Conservation (phyloP, 2,888 invertebrate genomes). For the Julus scanicus region DNA sequence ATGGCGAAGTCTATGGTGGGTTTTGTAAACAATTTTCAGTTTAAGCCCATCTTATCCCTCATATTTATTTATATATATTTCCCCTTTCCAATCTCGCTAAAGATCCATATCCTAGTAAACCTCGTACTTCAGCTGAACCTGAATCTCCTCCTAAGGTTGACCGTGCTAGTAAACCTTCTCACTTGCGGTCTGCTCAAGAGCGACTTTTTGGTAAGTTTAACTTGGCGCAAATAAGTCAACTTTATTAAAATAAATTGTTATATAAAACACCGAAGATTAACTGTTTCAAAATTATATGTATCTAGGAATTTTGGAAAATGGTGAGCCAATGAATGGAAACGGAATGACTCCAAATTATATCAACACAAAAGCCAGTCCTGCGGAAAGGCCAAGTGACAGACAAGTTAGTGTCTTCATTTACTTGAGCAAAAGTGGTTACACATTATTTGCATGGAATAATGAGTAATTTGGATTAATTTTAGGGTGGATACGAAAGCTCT, state of each 20-base stretch:
- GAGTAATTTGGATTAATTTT: slow-evolving; percentile 55
- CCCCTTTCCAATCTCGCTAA: background rate
- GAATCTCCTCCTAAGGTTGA: slow-evolving; percentile 88
- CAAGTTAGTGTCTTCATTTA: slow-evolving; percentile 62
- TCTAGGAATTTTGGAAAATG: slow-evolving; percentile 58
- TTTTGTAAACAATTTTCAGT: background rate
- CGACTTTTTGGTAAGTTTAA: slow-evolving; percentile 56
- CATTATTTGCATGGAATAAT: background rate
- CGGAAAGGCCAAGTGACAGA: slow-evolving; percentile 67
- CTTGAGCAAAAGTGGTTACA: background rate
- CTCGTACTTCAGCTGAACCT: slow-evolving; percentile 64
- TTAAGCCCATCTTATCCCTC: background rate
- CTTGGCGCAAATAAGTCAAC: background rate
- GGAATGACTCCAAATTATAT: slow-evolving; percentile 66
- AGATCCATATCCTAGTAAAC: slow-evolving; percentile 56
- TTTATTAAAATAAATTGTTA: too few species aligned
- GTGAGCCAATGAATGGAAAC: slow-evolving; percentile 54
- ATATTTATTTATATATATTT: background rate
- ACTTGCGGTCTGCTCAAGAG: slow-evolving; percentile 59
- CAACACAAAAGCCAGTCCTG: slow-evolving; percentile 66
- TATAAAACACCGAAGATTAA: background rate
- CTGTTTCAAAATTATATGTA: background rate
- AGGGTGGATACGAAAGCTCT: slow-evolving; percentile 84
- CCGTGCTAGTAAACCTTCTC: slow-evolving; percentile 78
- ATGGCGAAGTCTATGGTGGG: slow-evolving; percentile 54